Conservation (phyloP, 2,797 vertebrate genomes). For the Taeniopygia guttata region DNA sequence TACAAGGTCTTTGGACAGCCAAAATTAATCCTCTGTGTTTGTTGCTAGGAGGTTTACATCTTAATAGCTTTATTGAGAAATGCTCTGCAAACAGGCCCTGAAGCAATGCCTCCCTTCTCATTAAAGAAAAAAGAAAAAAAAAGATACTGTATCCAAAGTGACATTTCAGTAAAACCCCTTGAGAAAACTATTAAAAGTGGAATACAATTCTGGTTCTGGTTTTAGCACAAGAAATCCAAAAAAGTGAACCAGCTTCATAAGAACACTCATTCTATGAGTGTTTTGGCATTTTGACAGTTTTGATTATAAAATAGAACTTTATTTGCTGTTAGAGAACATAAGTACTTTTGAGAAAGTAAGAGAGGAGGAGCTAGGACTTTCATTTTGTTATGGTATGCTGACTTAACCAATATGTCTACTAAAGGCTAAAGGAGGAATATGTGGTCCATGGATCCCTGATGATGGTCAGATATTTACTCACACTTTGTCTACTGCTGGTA, state of each 20-base stretch:
- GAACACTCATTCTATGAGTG: background rate
- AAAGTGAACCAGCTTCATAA: background rate
- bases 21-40: background rate
- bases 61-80: background rate
- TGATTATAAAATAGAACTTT: background rate
- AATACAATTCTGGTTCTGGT: background rate
- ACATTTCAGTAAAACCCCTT: background rate
- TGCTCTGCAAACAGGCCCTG: background rate
- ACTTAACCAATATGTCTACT: constrained; percentile 22
- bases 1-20: background rate
- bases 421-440: constrained; percentile 78
- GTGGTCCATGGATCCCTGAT: constrained; percentile 87
- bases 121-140: background rate
- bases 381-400: background rate
- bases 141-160: background rate
- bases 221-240: background rate
- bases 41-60: background rate
- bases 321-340: background rate
- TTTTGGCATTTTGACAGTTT: background rate
- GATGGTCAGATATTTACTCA: constrained; percentile 88
- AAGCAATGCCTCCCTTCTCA: background rate
- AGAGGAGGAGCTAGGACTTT: background rate
- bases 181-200: background rate
- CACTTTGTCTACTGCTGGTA: constrained; percentile 82
- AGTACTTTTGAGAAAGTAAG: background rate